Evolutionary conservation across 2,888 invertebrate species (phyloP).

Genomic region (Steinernema hermaphroditum): DNA sequence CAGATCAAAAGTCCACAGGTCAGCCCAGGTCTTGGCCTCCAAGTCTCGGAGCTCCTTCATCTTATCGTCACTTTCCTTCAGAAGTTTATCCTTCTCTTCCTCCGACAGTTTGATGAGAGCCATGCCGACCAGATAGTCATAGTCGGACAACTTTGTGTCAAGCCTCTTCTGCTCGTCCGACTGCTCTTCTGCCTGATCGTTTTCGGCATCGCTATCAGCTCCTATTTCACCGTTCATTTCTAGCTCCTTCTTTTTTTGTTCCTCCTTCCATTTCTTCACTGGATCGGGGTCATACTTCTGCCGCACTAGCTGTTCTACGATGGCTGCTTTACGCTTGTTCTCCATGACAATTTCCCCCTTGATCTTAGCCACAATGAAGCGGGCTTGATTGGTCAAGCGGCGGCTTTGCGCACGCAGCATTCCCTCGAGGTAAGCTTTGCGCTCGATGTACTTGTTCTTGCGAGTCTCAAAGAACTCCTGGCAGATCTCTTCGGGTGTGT

Average conservation of each 20-base stretch:
- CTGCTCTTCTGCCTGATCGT: constrained; percentile 68
- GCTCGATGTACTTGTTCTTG: constrained; percentile 78
- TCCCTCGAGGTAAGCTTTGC: constrained; percentile 87
- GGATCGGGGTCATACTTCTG: constrained; percentile 77
- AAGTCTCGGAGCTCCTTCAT: constrained; percentile 65
- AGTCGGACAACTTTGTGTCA: constrained; percentile 71
- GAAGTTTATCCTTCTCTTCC: constrained; percentile 59
- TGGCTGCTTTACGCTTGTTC: constrained; percentile 87
- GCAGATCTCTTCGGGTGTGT: constrained; percentile 79
- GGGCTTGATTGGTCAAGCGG: constrained; percentile 80
- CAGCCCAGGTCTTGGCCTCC: constrained; percentile 74
- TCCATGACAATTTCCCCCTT: constrained; percentile 79
- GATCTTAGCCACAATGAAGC: constrained; percentile 83
- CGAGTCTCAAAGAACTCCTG: constrained; percentile 82
- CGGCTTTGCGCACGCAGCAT: constrained; percentile 85
- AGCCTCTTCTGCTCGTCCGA: constrained; percentile 51
- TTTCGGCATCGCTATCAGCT: constrained; percentile 65
- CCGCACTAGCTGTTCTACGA: constrained; percentile 82
- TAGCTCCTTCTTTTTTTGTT: constrained; percentile 69
- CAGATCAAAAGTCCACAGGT: constrained; percentile 86
- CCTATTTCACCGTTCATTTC: constrained; percentile 60
- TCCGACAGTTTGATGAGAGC: constrained; percentile 44
- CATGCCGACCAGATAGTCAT: constrained; percentile 89
- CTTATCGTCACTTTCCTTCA: constrained; percentile 53
- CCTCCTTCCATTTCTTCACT: constrained; percentile 74